Evolutionary conservation across 2,888 invertebrate species (phyloP).

Genomic region (Heliconius cydno): DNA sequence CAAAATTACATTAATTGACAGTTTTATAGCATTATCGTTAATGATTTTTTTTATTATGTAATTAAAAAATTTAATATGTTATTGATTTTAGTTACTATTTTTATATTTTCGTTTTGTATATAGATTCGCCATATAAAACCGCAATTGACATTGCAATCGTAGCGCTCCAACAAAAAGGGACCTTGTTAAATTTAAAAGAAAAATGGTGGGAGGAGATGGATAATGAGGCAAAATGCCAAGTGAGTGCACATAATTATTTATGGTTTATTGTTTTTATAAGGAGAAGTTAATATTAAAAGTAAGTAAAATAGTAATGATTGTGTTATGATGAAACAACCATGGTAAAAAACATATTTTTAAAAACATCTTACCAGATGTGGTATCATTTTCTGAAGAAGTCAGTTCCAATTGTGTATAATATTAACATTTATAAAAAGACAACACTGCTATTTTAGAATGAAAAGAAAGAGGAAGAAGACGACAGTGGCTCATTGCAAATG

Average conservation of each 20-base stretch:
- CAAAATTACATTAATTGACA: too few species aligned
- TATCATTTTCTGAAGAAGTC: not conserved
- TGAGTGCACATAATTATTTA: constrained; percentile 37
- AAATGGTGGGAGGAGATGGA: constrained; percentile 94
- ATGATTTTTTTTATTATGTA: too few species aligned
- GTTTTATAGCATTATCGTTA: too few species aligned
- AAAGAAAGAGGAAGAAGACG: constrained; percentile 61
- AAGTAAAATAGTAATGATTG: not conserved
- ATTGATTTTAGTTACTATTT: not conserved
- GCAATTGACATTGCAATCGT: constrained; percentile 92
- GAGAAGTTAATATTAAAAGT: not conserved
- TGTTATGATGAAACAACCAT: not conserved
- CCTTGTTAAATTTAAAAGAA: constrained; percentile 88
- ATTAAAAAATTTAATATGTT: not conserved
- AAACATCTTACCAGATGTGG: too few species aligned
- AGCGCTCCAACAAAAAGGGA: constrained; percentile 93
- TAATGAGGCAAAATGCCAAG: constrained; percentile 70
- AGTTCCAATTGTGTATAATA: not conserved
- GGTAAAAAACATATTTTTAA: too few species aligned
- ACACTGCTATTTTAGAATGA: constrained; percentile 49
- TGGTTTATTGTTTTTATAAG: not conserved
- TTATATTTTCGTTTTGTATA: not conserved
- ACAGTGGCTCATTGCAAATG: constrained; percentile 87
- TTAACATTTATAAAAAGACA: not conserved
- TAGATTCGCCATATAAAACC: constrained; percentile 89